Percentiles rank a stretch among this genome's conserved stretches.
phyloP scores from a whole-genome alignment of 1,140 invertebrate genomes.

The Bacillus rossius region DNA sequence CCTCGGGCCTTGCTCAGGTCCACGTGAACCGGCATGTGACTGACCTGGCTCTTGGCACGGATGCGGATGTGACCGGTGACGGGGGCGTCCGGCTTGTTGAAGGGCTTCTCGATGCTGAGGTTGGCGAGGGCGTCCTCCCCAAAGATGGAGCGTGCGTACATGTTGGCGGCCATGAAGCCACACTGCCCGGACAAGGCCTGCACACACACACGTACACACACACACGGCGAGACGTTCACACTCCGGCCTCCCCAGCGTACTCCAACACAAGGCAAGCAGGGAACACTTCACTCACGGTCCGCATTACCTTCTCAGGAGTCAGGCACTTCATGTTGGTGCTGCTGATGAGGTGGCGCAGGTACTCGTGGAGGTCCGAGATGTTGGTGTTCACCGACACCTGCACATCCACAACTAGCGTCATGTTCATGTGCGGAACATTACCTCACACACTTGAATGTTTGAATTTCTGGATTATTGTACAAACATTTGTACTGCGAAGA shows the following conservation, averaged over 20 bases:
- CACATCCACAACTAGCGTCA: slow-evolving; percentile 17
- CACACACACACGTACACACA: not conserved
- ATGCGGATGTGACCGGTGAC: slow-evolving; percentile 97
- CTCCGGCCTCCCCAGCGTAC: no score
- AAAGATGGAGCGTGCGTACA: slow-evolving; percentile 98
- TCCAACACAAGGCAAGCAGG: no score
- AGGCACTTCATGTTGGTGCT: slow-evolving; percentile 99
- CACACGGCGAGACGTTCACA: no score
- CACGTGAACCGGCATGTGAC: no score
- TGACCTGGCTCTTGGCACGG: slow-evolving; percentile 93
- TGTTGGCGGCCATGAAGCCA: slow-evolving; percentile 98
- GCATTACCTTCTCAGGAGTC: slow-evolving; percentile 79
- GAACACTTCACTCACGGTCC: no score
- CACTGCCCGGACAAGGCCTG: slow-evolving; percentile 91
- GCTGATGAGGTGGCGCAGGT: slow-evolving; percentile 86
- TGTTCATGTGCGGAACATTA: no score
- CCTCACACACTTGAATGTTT: no score
- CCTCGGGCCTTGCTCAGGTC: no score
- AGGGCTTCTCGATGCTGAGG: slow-evolving; percentile 94
- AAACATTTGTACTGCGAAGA: no score
- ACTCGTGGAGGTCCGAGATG: slow-evolving; percentile 88
- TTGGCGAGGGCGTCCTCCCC: slow-evolving; percentile 98
- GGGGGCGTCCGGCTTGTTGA: slow-evolving; percentile 78
- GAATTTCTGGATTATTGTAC: no score
- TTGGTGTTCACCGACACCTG: slow-evolving; percentile 92